phyloP scores from a whole-genome alignment of 2,113 vertebrate species.

The Anas platyrhynchos region DNA sequence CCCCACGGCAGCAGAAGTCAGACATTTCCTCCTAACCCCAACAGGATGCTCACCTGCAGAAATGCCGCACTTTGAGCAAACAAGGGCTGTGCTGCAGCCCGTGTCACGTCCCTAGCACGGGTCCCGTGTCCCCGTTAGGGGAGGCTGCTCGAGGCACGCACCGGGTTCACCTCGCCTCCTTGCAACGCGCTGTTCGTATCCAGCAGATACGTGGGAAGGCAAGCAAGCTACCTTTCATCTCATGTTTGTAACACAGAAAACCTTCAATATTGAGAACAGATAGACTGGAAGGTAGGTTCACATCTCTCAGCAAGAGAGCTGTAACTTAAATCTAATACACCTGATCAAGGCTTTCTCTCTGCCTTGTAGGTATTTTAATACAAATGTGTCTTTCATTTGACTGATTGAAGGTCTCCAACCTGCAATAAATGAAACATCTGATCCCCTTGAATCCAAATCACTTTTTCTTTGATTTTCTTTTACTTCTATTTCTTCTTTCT shows the following conservation, averaged over 20 bases:
- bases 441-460: slow-evolving; percentile 94
- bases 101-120: background rate
- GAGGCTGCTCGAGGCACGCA: background rate
- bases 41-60: fast-evolving
- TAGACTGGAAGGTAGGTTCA: slow-evolving; percentile 76
- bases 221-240: slow-evolving; percentile 76
- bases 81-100: fast-evolving
- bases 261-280: slow-evolving; percentile 81
- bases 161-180: background rate
- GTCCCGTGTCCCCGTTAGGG: background rate
- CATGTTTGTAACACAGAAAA: slow-evolving; percentile 69
- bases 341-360: slow-evolving; percentile 81
- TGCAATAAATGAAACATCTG: slow-evolving; percentile 96
- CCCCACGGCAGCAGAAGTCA: background rate
- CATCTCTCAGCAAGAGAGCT: slow-evolving; percentile 82
- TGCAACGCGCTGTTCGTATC: slow-evolving; percentile 60
- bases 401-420: slow-evolving; percentile 87
- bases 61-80: fast-evolving
- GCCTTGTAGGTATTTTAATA: slow-evolving; percentile 86
- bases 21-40: background rate
- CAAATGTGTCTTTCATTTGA: slow-evolving; percentile 93
- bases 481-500: slow-evolving; percentile 86
- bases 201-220: slow-evolving; percentile 72
- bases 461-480: slow-evolving; percentile 91
- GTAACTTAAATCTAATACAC: slow-evolving; percentile 80